Base-by-base conservation (phyloP, 1,140 invertebrate genomes). In the Halotydeus destructor region DNA sequence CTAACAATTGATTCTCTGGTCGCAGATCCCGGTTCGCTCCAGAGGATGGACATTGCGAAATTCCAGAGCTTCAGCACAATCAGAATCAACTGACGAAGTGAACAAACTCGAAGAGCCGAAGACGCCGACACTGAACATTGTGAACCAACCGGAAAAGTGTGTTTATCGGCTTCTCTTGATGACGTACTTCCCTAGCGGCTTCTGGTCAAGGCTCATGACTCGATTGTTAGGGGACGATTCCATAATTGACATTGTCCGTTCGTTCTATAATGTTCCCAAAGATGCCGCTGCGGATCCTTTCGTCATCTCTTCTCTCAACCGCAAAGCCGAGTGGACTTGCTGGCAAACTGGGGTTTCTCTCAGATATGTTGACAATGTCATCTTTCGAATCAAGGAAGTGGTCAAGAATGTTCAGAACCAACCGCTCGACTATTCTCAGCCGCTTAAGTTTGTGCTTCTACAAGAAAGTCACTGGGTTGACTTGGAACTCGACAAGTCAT, bases 121-220 rank as follows among this genome's bases (percentile, higher is more conserved):
- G 9, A 41, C 28, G 5, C 11, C 18, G n/a, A 6, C 27, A 2
- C n/a, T 42, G 19, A 40, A n/a, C 18, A 35, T 4, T 3, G 11
- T 44, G 2, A 25, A 16, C 16, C 24, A 42, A 28, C 48, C 50
- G 1, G 36, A 41, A 6, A 33, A 42, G 16, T 27, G 33, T 2
- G 43, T 49, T 35, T 34, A 49, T 47, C 61, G 84, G 6, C 59
- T 88, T 22, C 60, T 88, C 3, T 61, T 88, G 1, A 79, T 97
- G 70, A 88, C 88, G 0, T 98, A 97, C 60, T 84, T 97, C 56
- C 93, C 93, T 0, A 82, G 81, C 49, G 93, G 93, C 0, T 98
- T 98, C 60, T 97, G 91, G 93, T 82, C 89, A 0, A 64, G 91
- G 8, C 66, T 98, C 3, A 84, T 91, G 11, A 86, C 86, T 0